Conservation (phyloP, 2,113 vertebrate genomes). For the Heloderma charlesbogerti region DNA sequence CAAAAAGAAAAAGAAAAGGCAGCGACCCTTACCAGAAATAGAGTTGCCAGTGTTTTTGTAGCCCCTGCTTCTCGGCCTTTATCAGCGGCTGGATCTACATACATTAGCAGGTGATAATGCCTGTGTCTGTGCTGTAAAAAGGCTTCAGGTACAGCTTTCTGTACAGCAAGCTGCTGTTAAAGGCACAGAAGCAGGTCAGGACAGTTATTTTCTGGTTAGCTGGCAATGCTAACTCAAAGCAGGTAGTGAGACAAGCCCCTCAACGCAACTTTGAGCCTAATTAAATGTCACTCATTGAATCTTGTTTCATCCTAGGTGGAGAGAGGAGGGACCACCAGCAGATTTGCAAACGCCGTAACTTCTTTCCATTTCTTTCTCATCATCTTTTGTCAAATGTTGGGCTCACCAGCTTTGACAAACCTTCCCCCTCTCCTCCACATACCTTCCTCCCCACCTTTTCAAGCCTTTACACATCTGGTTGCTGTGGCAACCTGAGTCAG, state of each 20-base stretch:
- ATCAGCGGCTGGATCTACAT: not conserved
- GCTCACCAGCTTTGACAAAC: not conserved
- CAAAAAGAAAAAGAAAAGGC: not conserved
- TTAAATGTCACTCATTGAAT: not conserved
- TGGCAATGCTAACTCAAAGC: not conserved
- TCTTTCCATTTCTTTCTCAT: not conserved
- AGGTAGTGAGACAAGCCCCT: not conserved
- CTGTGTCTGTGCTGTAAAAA: not conserved
- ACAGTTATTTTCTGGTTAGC: not conserved
- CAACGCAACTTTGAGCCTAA: not conserved
- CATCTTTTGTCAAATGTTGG: not conserved
- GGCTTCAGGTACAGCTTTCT: not conserved
- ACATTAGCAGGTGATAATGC: not conserved
- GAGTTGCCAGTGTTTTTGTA: not conserved
- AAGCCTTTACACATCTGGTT: slow-evolving; percentile 24
- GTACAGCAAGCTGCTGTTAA: not conserved
- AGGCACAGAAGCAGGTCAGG: not conserved
- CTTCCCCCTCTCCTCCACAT: not conserved
- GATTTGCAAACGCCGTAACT: too few relatives aligned
- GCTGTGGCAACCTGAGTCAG: slow-evolving; percentile 13
- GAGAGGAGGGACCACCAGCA: not conserved
- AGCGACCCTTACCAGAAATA: not conserved
- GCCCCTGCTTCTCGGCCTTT: not conserved
- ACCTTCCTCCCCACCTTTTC: not conserved
- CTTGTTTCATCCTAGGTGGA: not conserved